Percentiles rank a stretch among this genome's conserved stretches.
Evolutionary conservation across 1,140 invertebrate genomes (phyloP).

Genomic region (Meloidogyne hapla): DNA sequence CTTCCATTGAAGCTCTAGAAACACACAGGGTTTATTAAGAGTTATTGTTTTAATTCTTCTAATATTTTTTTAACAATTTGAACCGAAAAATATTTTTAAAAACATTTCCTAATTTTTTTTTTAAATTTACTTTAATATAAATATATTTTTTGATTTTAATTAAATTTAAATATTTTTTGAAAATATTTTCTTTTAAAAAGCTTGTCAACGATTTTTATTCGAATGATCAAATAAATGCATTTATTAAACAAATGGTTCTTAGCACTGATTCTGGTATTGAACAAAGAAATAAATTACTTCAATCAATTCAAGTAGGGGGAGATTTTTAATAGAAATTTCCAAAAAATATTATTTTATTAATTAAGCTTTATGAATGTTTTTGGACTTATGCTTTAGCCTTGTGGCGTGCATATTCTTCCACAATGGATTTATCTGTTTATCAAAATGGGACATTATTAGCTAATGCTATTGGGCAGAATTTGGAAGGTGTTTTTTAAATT

Average conservation of each 20-base stretch:
- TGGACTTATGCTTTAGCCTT: slow-evolving; percentile 24
- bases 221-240: slow-evolving; percentile 10
- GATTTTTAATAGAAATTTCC: no score
- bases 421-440: background rate
- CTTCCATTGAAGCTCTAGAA: no score
- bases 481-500: slow-evolving; percentile 18
- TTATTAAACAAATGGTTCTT: slow-evolving; percentile 29
- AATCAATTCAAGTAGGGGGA: slow-evolving; percentile 12
- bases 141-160: no score
- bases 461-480: slow-evolving; percentile 8
- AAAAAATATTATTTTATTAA: slow-evolving; percentile 11
- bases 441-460: slow-evolving; percentile 20
- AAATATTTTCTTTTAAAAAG: background rate
- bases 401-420: slow-evolving; percentile 12
- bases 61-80: no score
- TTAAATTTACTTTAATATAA: no score
- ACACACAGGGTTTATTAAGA: no score
- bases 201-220: slow-evolving; percentile 44
- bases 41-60: no score
- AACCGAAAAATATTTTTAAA: no score
- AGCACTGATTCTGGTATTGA: background rate
- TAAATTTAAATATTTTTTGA: background rate
- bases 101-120: no score
- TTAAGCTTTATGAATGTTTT: slow-evolving; percentile 36
- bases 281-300: slow-evolving; percentile 8